Base-by-base conservation (phyloP, 2,888 invertebrate genomes). In the Subacronicta megacephala region DNA sequence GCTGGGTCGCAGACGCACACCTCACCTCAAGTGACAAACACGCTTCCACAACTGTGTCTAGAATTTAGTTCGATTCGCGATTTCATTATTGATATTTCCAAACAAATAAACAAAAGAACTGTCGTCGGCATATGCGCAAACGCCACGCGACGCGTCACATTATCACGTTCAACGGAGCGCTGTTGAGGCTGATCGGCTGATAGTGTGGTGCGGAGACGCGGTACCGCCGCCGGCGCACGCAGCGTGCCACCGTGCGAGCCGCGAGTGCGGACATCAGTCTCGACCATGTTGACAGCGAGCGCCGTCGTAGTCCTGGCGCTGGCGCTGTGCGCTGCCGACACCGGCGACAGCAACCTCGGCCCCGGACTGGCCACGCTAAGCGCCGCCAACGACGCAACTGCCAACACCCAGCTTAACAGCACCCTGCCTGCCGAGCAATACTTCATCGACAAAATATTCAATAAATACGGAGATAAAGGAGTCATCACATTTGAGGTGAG, bases 401-500 rank as follows among this genome's bases (percentile, higher is more conserved):
- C 44, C 13, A 51, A 59, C 47, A 64, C 68, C 70, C 65, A 73
- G 69, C 71, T 89, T 81, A 87, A 83, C 74, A 87, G 60, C 31
- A 77, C 89, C 1, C 62, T 84, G 31, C 86, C 85, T 23, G 92
- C 93, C 0, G 92, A 94, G 77, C 86, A 88, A 68, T 95, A 92
- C 79, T 95, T 95, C 82, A 92, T 95, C 62, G 86, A 90, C 69
- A 91, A 93, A 79, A 94, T 95, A 76, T 95, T 95, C 79, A 87
- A 91, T 73, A 95, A 95, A 78, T 95, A 95, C 73, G 95, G 95
- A 18, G 88, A 94, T 66, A 90, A 92, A 77, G 95, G 95, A 45
- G 84, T 94, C 62, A 95, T 95, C 76, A 94, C 94, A 20, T 95
- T 95, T 70, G 95, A 95, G 89, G 95, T 95, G 75, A 85, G 91